Evolutionary conservation across 2,113 vertebrate species (phyloP), one percentile per base, ranked within the genome.

Genomic region (Ifrita kowaldi): DNA sequence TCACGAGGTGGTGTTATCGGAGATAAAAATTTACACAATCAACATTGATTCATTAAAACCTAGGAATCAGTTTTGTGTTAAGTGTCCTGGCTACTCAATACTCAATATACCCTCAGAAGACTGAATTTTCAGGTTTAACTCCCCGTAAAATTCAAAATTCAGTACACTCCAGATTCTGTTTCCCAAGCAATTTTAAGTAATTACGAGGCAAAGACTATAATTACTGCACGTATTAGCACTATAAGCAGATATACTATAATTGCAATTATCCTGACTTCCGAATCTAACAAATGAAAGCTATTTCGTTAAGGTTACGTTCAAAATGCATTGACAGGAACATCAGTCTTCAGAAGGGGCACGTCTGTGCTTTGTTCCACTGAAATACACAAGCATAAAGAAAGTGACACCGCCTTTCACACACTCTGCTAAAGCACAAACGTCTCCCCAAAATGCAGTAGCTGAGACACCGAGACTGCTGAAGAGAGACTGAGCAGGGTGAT

Each of bases 221-320:
- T 16, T 46, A 10, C 16, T 22, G 20, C 4, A 20, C 0, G 0
- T 8, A 37, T 46, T 37, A n/a, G 26, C 13, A 41, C 6, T 57
- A 41, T 70, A 65, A 11, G 0, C 3, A 18, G 3, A 3, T n/a
- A 11, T 9, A 11, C 7, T 7, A 3, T 5, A 35, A 12, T 23
- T 23, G 8, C 9, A 52, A 3, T 6, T 15, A 7, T 9, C 7
- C 11, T 23, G 17, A 23, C 5, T 80, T 8, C 9, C 3, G 12
- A 85, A 27, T 57, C 41, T 32, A 49, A 53, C 10, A 32, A 19
- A 39, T 0, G 0, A 30, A 60, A 53, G 15, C 2, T 4, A 5
- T 3, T 68, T 30, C 0, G 0, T 28, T 16, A 19, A 12, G 8
- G 6, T 26, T n/a, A 1, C 1, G 3, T 7, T 23, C 3, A 6